Conservation (phyloP, 2,113 vertebrate genomes). For the Tringa solitaria region DNA sequence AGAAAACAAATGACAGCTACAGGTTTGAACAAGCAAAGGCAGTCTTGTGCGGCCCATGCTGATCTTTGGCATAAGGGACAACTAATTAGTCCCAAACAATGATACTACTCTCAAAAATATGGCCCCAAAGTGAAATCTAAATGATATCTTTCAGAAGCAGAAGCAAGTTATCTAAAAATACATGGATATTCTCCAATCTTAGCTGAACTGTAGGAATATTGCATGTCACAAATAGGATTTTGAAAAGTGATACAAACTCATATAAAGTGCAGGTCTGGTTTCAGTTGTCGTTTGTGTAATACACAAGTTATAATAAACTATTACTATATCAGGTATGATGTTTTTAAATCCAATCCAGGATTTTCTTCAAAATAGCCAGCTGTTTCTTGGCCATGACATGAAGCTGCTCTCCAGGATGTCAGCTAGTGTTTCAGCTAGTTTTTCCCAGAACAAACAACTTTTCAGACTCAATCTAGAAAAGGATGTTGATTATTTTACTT, state of each 20-base stretch:
- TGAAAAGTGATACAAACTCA: not conserved
- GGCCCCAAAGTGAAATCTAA: not conserved
- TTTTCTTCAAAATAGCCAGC: not conserved
- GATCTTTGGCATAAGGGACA: not conserved
- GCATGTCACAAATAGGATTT: not conserved
- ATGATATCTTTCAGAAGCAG: not conserved
- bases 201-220: not conserved
- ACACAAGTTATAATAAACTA: not conserved
- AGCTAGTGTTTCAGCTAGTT: not conserved
- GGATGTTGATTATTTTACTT: not conserved
- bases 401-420: not conserved
- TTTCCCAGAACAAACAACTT: not conserved
- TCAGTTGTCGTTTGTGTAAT: not conserved
- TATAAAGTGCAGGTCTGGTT: not conserved
- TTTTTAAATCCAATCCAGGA: not conserved
- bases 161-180: not conserved
- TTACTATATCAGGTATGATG: not conserved
- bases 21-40: not conserved
- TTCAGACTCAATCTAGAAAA: not conserved
- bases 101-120: not conserved
- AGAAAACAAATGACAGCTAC: not conserved
- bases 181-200: not conserved
- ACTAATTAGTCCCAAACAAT: not conserved
- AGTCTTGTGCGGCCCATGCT: not conserved
- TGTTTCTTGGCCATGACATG: not conserved